Conservation (phyloP, 2,797 vertebrate genomes). For the Propithecus deckenii region DNA sequence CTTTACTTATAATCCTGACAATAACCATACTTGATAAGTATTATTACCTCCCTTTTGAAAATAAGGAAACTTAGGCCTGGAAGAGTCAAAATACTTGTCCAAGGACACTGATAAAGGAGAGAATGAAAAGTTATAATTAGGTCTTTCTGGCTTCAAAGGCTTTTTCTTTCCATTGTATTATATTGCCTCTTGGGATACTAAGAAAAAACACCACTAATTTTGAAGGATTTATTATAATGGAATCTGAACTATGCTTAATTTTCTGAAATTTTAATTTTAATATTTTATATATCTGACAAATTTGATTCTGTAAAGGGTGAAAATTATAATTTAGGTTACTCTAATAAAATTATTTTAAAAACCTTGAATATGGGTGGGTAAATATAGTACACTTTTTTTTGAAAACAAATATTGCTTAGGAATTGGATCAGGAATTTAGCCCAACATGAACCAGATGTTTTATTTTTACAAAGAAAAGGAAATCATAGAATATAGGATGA, state of each 20-base stretch:
- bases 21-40: neutral
- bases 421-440: conserved; percentile 22
- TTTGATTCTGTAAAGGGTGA: neutral
- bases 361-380: neutral
- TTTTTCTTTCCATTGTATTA: neutral
- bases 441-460: conserved; percentile 27
- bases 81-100: neutral
- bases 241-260: conserved; percentile 43
- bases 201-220: neutral
- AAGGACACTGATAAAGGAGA: neutral
- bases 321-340: neutral
- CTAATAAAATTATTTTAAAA: conserved; percentile 40
- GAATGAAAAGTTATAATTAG: neutral
- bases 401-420: neutral
- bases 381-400: conserved; percentile 14
- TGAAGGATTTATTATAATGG: conserved; percentile 2
- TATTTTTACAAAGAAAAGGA: conserved; percentile 28
- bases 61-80: neutral
- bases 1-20: neutral
- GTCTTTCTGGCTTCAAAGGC: neutral
- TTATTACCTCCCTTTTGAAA: neutral
- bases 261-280: conserved; percentile 35
- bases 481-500: neutral
- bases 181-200: neutral
- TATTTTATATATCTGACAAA: neutral